Conservation (phyloP, 2,113 vertebrate species). For the Apaloderma vittatum region DNA sequence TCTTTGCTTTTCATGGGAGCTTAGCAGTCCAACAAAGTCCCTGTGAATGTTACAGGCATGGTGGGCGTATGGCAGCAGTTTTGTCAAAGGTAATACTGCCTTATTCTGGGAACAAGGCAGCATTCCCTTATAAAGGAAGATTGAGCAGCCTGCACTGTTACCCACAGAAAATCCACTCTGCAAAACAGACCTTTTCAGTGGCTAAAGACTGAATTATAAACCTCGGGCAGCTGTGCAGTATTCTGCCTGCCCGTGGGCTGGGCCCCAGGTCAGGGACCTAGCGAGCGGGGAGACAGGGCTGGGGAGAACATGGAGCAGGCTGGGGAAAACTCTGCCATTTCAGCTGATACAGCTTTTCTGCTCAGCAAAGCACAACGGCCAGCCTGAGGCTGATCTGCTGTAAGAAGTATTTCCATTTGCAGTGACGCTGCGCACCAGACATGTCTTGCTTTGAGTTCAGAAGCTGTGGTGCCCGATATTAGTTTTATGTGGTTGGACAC, state of each 20-base stretch:
- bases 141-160: not conserved
- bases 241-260: not conserved
- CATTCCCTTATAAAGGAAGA: not conserved
- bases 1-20: not conserved
- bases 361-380: not conserved
- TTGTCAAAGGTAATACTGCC: not conserved
- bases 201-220: not conserved
- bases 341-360: not conserved
- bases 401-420: not conserved
- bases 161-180: not conserved
- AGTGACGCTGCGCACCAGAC: not conserved
- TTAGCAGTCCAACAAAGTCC: not conserved
- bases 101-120: not conserved
- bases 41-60: not conserved
- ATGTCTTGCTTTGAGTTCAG: not conserved
- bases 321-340: not conserved
- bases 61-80: not conserved
- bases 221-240: not conserved
- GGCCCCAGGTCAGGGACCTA: accelerated
- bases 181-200: not conserved
- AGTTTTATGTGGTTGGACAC: not conserved
- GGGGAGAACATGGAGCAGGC: not conserved
- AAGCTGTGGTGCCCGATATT: not conserved
- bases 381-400: not conserved
- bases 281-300: accelerated